Evolutionary conservation across 2,113 vertebrate genomes (phyloP).

Genomic region (Apeltes quadracus): DNA sequence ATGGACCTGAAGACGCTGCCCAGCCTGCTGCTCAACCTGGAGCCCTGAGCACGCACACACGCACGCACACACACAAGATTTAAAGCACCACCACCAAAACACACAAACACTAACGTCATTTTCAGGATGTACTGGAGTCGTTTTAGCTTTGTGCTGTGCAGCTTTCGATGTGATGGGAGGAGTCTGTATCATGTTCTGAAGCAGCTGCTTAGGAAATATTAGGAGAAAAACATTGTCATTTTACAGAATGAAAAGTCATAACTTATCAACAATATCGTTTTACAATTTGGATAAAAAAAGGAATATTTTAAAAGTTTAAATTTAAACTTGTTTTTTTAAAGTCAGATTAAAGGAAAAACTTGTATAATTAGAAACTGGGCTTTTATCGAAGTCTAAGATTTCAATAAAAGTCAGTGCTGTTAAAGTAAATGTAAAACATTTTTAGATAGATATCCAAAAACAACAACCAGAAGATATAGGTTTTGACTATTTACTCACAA

Average conservation of each 20-base stretch:
- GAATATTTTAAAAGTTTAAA: background rate
- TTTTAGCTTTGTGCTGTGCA: conserved; percentile 35
- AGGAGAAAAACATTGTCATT: background rate
- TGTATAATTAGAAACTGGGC: background rate
- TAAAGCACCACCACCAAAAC: background rate
- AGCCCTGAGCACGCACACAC: conserved; percentile 54
- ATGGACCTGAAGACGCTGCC: conserved; percentile 78
- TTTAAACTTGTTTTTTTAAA: background rate
- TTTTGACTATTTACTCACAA: background rate
- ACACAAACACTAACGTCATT: conserved; percentile 35
- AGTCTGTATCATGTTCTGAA: background rate
- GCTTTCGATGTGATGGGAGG: conserved; percentile 48
- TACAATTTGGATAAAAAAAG: background rate
- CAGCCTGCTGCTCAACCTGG: conserved; percentile 71
- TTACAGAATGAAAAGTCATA: background rate
- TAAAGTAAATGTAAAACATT: background rate
- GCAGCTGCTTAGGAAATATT: background rate
- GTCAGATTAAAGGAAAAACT: background rate
- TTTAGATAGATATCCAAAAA: background rate
- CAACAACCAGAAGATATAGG: background rate
- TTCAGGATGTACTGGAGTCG: conserved; percentile 22
- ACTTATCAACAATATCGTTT: background rate
- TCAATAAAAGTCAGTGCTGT: background rate
- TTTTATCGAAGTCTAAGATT: background rate
- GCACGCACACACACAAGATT: background rate